Conservation (phyloP, 1,140 invertebrate genomes). For the Drosophila bocki region DNA sequence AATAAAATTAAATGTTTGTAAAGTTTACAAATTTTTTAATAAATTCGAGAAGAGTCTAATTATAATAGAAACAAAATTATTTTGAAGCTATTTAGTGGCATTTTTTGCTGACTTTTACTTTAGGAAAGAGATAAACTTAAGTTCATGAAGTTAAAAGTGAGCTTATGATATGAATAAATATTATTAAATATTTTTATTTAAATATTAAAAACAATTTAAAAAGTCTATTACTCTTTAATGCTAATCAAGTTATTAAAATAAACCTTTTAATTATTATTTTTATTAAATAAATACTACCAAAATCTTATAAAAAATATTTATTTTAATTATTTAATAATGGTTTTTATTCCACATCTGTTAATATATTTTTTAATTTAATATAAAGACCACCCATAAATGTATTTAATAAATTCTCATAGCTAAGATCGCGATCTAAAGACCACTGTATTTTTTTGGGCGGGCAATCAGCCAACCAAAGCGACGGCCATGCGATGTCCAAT, state of each 20-base stretch:
- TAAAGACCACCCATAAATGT: background rate
- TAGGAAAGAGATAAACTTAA: too few species aligned
- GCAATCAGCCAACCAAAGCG: constrained; percentile 68
- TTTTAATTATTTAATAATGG: background rate
- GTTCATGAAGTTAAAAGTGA: too few species aligned
- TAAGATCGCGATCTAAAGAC: constrained; percentile 26
- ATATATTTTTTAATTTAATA: background rate
- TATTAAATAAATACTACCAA: background rate
- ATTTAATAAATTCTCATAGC: background rate
- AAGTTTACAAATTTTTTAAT: background rate
- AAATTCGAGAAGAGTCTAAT: background rate
- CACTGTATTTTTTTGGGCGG: constrained; percentile 43
- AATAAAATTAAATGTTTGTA: background rate
- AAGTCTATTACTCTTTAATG: background rate
- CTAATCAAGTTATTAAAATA: background rate
- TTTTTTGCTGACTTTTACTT: too few species aligned
- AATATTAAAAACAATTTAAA: background rate
- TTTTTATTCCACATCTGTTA: background rate
- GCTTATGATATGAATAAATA: background rate
- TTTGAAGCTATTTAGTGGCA: background rate
- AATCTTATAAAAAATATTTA: background rate
- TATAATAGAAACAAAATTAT: background rate
- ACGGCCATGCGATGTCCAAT: constrained; percentile 66
- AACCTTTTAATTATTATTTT: background rate
- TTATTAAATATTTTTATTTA: background rate